phyloP scores from a whole-genome alignment of 2,888 invertebrate genomes.

The Lysandra coridon region DNA sequence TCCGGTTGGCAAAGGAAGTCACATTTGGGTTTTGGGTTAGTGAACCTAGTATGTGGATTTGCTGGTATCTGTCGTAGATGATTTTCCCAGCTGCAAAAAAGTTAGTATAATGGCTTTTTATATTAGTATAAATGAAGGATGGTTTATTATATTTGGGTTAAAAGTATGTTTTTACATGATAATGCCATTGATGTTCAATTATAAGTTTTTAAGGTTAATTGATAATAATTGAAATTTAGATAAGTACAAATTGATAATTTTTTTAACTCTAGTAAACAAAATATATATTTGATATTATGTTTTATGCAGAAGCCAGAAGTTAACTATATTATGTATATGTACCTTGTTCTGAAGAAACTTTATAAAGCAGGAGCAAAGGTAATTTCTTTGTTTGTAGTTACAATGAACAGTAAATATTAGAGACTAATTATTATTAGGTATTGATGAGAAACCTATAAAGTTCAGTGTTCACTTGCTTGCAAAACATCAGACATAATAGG shows the following conservation, averaged over 20 bases:
- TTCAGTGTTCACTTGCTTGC: background rate
- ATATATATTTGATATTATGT: no score
- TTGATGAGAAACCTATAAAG: background rate
- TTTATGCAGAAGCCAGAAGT: no score
- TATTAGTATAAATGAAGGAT: background rate
- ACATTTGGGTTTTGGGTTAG: conserved; percentile 75
- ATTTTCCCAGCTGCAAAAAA: conserved; percentile 80
- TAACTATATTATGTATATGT: no score
- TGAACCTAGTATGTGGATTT: conserved; percentile 76
- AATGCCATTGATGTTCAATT: background rate
- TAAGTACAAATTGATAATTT: no score
- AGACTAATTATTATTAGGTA: background rate
- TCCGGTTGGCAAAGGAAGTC: conserved; percentile 69
- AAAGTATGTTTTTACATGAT: background rate
- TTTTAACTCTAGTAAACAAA: no score
- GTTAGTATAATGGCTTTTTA: conserved; percentile 44
- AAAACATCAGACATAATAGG: background rate
- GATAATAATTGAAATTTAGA: no score
- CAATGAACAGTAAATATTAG: background rate
- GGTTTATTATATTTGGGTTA: background rate
- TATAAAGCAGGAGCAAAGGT: background rate
- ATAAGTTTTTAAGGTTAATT: no score
- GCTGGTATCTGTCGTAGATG: conserved; percentile 83
- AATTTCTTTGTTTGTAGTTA: background rate
- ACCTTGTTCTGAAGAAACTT: background rate